Percentiles rank a stretch among this genome's conserved stretches.
These are phyloP conservation scores for Empidonax alnorum DNA, from an alignment of 2,113 vertebrate genomes.

Conservation along the genomic window DNA sequence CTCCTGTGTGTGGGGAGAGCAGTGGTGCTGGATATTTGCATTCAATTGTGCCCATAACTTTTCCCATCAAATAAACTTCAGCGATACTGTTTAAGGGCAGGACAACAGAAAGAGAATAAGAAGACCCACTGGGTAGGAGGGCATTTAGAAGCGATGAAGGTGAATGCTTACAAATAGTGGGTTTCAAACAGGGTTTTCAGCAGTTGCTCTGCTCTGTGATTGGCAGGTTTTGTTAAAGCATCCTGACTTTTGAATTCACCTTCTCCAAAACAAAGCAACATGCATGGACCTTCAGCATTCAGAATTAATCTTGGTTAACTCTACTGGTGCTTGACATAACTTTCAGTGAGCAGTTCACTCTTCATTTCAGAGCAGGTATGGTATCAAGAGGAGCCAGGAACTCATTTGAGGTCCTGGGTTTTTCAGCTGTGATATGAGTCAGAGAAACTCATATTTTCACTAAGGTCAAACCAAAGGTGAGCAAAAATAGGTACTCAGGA, in stretches of 20 bases:
- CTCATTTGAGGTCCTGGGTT: neutral
- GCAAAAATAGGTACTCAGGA: neutral
- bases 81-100: neutral
- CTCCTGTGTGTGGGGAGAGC: fast-evolving
- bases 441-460: neutral
- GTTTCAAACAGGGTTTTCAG: neutral
- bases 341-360: neutral
- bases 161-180: neutral
- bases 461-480: neutral
- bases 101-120: neutral
- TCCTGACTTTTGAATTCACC: neutral
- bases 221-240: neutral
- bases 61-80: neutral
- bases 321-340: neutral
- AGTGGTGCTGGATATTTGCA: neutral
- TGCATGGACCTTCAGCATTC: neutral
- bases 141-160: neutral
- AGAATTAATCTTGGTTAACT: neutral
- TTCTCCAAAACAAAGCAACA: neutral
- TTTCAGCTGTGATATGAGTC: neutral
- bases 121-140: neutral
- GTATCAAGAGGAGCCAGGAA: neutral
- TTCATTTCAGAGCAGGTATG: neutral
- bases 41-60: neutral
- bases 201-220: neutral